Evolutionary conservation across 2,113 vertebrate species (phyloP), one percentile per base, ranked within the genome.

Genomic region (Embiotoca jacksoni): DNA sequence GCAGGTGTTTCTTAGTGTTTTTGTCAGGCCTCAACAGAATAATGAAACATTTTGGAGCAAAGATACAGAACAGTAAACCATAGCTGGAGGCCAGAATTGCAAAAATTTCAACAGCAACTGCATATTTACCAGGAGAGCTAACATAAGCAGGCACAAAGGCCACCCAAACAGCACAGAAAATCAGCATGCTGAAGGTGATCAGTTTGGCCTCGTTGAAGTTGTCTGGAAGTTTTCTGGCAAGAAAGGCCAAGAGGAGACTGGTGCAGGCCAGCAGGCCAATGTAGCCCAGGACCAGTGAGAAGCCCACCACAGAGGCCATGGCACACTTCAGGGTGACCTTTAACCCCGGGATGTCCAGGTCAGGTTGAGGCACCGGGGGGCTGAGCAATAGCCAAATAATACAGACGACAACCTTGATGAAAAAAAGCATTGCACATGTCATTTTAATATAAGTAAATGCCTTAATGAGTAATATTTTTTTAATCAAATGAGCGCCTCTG

Each of bases 141-240:
- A 94, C 49, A 3, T 94, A 94, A 10, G 94, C 92, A 3, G 94
- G 94, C 8, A 94, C 81, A 70, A 95, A 94, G 0, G 90, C 79
- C 9, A 94, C 66, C 94, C 93, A 95, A 5, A 95, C 88, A 6
- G 86, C 92, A 46, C 93, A 94, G 78, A 95, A 95, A 14, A 95
- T 94, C 76, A 95, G 62, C 94, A 95, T 95, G 87, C 94, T 95
- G 84, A 95, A 95, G 41, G 94, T 94, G 81, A 95, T 94, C 41
- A 94, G 92, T 54, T 91, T 89, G 76, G 89, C 89, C 67, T 91
- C 89, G 4, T 91, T 91, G 36, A 91, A 91, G 73, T 91, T 91
- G 60, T 89, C 87, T 0, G 89, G 94, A 10, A 95, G 91, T 44
- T 94, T 95, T 14, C 93, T 81, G 23, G 93, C 94, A 7, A 94